Evolutionary conservation across 1,140 invertebrate genomes (phyloP), one percentile per base, ranked within the genome.

Genomic region (Drosophila seguyi): DNA sequence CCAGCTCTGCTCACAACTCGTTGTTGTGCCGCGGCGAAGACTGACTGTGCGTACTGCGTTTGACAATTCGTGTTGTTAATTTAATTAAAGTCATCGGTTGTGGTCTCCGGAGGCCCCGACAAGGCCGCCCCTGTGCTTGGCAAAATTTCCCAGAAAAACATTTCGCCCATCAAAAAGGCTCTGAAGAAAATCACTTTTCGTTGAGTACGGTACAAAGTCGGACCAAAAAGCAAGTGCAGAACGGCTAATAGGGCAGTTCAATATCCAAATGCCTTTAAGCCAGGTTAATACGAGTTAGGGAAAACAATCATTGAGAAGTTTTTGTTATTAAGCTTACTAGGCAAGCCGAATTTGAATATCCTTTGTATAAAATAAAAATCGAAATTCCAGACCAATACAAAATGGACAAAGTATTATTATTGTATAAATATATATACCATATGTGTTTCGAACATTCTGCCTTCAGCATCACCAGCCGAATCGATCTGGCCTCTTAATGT

Each of bases 51-150:
- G 76, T 50, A 42, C 79, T 87, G 84, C 75, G 44, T 77, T 83
- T 88, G 83, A 87, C 83, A 87, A 87, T 88, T 83, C 77, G 72
- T 73, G 80, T 80, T 88, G 79, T 88, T 88, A 88, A 88, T 88
- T 87, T 87, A 87, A 87, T 87, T 87, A 87, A 87, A 87, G 67
- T 50, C 66, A 41, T 31, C 59, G 71, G 53, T 66, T 69, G 39
- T 60, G 59, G 65, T 44, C 47, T 58, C 22, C 22, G 20, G 22
- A 44, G 39, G 34, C 0, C 31, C 22, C 48, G 39, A 53, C 55
- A 60, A 36, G 56, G 34, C 71, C 56, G 25, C 8, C 45, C 47
- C 29, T 75, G 74, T 25, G 10, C 44, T 39, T 60, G 62, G 48
- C 55, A 76, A 62, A 22, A 42, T 57, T 75, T 42, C 31, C 44